These are phyloP conservation scores for Nomada flava DNA, from an alignment of 2,888 invertebrate species.

Conservation along the genomic window DNA sequence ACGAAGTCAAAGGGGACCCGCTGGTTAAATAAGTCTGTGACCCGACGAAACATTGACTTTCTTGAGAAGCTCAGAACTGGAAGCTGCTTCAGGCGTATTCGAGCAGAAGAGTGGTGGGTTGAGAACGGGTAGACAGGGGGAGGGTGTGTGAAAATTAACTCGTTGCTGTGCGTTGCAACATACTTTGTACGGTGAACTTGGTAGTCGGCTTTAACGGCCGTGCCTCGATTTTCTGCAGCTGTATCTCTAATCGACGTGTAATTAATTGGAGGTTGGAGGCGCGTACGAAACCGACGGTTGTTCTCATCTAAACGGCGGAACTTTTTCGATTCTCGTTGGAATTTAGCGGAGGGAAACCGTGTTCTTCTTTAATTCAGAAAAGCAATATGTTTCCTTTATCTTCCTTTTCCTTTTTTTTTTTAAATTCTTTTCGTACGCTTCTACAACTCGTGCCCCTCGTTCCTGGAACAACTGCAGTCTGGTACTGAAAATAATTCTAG, in stretches of 20 bases:
- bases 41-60: constrained; percentile 27
- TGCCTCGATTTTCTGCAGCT: constrained; percentile 56
- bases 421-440: no score
- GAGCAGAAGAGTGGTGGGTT: background rate
- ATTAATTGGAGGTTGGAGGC: constrained; percentile 58
- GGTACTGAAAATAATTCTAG: no score
- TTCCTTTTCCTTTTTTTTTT: background rate
- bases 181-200: constrained; percentile 59
- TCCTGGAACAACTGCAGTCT: no score
- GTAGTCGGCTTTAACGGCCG: constrained; percentile 50
- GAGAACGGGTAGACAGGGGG: background rate
- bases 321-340: constrained; percentile 53
- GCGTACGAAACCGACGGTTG: constrained; percentile 34
- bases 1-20: background rate
- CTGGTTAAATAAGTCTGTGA: constrained; percentile 7
- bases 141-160: constrained; percentile 51
- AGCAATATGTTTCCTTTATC: constrained; percentile 4
- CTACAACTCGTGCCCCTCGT: no score
- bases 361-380: constrained; percentile 42
- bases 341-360: constrained; percentile 36
- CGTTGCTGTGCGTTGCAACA: constrained; percentile 42
- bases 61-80: constrained; percentile 34
- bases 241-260: constrained; percentile 65
- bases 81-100: constrained; percentile 9
- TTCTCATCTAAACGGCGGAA: constrained; percentile 33